A percentile compares a stretch with the other conserved stretches of the same genome.
phyloP scores from a whole-genome alignment of 2,797 vertebrate species.

The Tauraco hartlaubi region DNA sequence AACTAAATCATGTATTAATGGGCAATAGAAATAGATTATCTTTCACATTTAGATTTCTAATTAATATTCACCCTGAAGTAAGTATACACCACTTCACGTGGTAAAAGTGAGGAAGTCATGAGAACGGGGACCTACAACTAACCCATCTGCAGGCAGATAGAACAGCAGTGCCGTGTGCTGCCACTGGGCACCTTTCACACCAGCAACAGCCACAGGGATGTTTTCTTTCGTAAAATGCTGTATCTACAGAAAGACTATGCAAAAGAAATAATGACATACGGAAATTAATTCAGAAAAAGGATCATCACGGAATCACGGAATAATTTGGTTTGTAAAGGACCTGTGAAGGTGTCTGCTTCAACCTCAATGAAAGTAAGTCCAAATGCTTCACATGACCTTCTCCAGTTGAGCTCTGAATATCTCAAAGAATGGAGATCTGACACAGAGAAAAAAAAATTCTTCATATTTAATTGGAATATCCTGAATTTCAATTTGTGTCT shows the following conservation, averaged over 20 bases:
- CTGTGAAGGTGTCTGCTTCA: background rate
- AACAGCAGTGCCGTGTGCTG: background rate
- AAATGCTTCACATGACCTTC: background rate
- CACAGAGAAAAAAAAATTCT: background rate
- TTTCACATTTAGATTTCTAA: background rate
- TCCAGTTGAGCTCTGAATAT: background rate
- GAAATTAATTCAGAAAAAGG: background rate
- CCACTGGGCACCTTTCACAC: background rate
- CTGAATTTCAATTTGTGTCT: background rate
- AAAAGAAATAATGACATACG: background rate
- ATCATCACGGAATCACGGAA: background rate
- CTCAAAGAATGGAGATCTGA: background rate
- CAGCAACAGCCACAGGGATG: background rate
- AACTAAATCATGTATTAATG: background rate
- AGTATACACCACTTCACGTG: fast-evolving
- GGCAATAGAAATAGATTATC: background rate
- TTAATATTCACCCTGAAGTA: background rate
- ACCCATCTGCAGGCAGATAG: background rate
- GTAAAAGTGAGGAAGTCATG: background rate
- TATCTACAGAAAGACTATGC: background rate
- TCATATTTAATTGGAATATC: background rate
- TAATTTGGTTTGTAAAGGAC: background rate
- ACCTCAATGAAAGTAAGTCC: background rate
- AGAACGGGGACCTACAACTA: background rate
- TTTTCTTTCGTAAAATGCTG: background rate